Conservation (phyloP, 2,797 vertebrate species). For the Catamblyrhynchus diadema region DNA sequence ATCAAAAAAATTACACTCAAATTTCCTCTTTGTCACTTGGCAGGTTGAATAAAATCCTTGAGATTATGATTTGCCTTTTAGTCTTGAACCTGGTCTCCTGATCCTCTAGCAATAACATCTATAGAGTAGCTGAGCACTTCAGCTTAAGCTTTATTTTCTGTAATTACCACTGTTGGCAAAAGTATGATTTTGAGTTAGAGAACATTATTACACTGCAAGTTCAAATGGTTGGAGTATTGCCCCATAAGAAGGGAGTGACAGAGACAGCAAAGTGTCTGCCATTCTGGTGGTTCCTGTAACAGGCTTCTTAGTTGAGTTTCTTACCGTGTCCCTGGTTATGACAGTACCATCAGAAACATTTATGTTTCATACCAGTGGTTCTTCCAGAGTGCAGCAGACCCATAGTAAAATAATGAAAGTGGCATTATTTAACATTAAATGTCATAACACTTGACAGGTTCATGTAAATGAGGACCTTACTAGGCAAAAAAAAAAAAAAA, state of each 20-base stretch:
- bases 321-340: neutral
- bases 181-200: neutral
- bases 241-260: neutral
- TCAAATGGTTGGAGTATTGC: neutral
- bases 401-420: constrained; percentile 45
- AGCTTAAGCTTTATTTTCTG: neutral
- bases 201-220: neutral
- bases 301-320: neutral
- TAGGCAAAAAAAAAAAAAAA: neutral
- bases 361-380: neutral
- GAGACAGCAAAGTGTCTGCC: neutral
- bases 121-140: neutral
- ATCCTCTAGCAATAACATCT: neutral
- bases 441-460: constrained; percentile 65
- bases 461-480: constrained; percentile 64
- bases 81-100: neutral
- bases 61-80: neutral
- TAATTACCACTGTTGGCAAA: neutral
- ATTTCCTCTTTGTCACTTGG: neutral
- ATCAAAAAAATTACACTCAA: neutral
- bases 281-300: neutral
- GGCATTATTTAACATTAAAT: constrained; percentile 66
- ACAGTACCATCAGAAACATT: constrained; percentile 39
- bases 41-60: neutral
- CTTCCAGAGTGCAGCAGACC: constrained; percentile 31